Base-by-base conservation (phyloP, 1,140 invertebrate genomes). In the Drosophila subpulchrella region DNA sequence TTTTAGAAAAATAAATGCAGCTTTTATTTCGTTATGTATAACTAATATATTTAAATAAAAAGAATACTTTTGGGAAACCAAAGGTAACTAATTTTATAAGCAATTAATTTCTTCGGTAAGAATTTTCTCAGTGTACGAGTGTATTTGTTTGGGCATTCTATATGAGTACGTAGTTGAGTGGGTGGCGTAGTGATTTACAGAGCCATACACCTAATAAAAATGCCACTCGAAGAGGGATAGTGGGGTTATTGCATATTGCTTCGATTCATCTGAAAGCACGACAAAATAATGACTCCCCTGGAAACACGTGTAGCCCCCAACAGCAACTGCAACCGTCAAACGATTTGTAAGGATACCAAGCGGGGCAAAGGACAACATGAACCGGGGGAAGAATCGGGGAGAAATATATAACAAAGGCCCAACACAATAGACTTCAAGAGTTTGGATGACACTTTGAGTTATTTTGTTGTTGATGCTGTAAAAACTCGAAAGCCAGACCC, bases 401-500 rank as follows among this genome's bases (percentile, higher is more conserved):
- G 7, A n/a, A 8, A n/a, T 46, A 59, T 61, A 65, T 63, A 85
- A 85, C 83, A 81, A 81, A 78, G 76, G 80, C 75, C 75, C 58
- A 67, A 62, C 65, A 85, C 81, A 86, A 86, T 86, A 86, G 83
- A 86, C 83, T 88, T 89, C 80, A 83, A 88, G 84, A 86, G 83
- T 78, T 86, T 76, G 75, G 83, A 86, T 86, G 84, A 89, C 83
- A 86, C 83, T 85, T 85, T 85, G 78, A 85, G 82, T 85, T 85
- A 85, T 85, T 85, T 81, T 88, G 83, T 85, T 88, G 83, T 89
- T 82, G 82, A 86, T 88, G 83, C 76, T 83, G 83, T 70, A 72
- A 79, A 82, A 82, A 72, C 75, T 79, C 62, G 66, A 68, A 61
- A 46, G 56, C 56, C 41, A 62, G 62, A 39, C 67, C 67, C 47